Evolutionary conservation across 2,888 invertebrate genomes (phyloP), one percentile per base, ranked within the genome.

Genomic region (Zaprionus lineosus): DNA sequence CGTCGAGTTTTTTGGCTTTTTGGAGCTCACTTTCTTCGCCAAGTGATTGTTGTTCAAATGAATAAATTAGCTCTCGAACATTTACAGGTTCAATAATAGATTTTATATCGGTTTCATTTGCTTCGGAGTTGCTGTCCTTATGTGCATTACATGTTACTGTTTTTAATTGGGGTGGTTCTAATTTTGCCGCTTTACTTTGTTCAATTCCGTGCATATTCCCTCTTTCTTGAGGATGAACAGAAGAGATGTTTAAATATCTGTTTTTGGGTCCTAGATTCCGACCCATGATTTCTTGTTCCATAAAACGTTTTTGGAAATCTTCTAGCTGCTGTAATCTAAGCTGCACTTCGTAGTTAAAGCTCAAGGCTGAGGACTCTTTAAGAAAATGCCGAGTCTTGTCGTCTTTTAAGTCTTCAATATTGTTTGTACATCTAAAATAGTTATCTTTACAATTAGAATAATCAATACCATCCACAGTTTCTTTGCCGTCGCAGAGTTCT

Each of bases 41-140:
- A 4, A 63, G 4, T 3, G 91, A 91, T n/a, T 92, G 92, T 74
- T 93, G 91, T 75, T 94, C 93, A 72, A 93, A 94, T 68, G 91
- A 92, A 60, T 91, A 91, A 40, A 94, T 93, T 21, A 94, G 83
- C 39, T 89, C 86, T 63, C 87, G 90, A 0, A 91, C 91, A 16
- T 91, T 91, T 41, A 91, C 76, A 2, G 48, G 7, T 26, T 48
- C 59, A n/a, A n/a, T n/a, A n/a, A n/a, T n/a, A n/a, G n/a, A n/a
- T n/a, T n/a, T n/a, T n/a, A n/a, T n/a, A n/a, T n/a, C n/a, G n/a
- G n/a, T n/a, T n/a, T n/a, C n/a, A 11, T 19, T 9, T 11, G 7
- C 91, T 90, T 53, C 89, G 84, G 11, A 56, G 48, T 9, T 64
- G 26, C 3, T 64, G 19, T 21, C 16, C n/a, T n/a, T n/a, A n/a